Evolutionary conservation across 2,797 vertebrate species (phyloP), one percentile per base, ranked within the genome.

Genomic region (Eleutherodactylus coqui): DNA sequence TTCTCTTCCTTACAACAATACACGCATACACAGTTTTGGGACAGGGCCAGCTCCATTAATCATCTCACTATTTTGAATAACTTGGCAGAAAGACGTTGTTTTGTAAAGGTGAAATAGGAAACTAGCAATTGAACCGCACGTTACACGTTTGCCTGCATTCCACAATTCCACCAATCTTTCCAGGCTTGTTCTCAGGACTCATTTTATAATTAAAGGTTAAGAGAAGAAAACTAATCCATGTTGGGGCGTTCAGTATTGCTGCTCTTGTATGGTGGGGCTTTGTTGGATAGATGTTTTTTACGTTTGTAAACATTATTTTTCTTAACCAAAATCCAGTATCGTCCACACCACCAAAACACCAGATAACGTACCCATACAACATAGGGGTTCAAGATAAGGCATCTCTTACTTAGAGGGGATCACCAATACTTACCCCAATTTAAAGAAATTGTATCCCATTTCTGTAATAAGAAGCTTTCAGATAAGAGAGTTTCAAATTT

Each of bases 81-180:
- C 70, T 84, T 87, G 86, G 86, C 86, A 84, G 82, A 84, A 64
- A 79, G 69, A 73, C 75, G 82, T 75, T 80, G 76, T 80, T 84
- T 84, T 87, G 82, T 80, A 84, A 84, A 87, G 82, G 76, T 87
- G 82, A 87, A 87, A 84, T 77, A 84, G 86, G 86, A 87, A 87
- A 87, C 82, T 64, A 87, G 82, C 82, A 87, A 87, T 87, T 84
- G 82, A 84, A 87, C 84, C 76, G 84, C 86, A 84, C 86, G 79
- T 84, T 87, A 87, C 86, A 87, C 81, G 86, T 87, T 87, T 45
- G 82, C 82, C 86, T 87, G 60, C 86, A 87, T 87, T 87, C 86
- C 76, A 78, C 53, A 45, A 72, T 80, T 87, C 75, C 67, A 70
- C 82, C 86, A 87, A 58, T 87, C 76, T 79, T 77, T 79, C 51